A percentile compares a stretch with the other conserved stretches of the same genome.
phyloP scores from a whole-genome alignment of 2,888 invertebrate species.

The Teinopalpus imperialis region DNA sequence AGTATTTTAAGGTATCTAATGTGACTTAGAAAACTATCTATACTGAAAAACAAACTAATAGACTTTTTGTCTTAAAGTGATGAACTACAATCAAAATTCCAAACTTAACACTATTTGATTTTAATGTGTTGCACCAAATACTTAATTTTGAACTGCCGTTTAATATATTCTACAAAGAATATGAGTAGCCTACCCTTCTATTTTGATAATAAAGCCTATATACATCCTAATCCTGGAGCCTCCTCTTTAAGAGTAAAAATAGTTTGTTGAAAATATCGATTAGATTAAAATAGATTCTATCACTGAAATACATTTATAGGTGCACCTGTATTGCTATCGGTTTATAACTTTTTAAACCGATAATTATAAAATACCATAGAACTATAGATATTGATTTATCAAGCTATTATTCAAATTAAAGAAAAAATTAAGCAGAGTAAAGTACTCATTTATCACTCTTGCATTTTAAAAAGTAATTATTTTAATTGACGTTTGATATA shows the following conservation, averaged over 20 bases:
- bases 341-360: slow-evolving; percentile 7
- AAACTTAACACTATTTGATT: no score
- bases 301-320: slow-evolving; percentile 10
- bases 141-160: no score
- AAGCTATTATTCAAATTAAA: neutral
- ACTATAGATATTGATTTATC: neutral
- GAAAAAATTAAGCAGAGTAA: neutral
- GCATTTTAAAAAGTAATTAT: slow-evolving; percentile 3
- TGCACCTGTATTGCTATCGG: slow-evolving; percentile 7
- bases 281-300: no score
- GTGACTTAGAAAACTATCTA: neutral
- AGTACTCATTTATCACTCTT: slow-evolving; percentile 1
- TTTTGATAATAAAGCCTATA: no score
- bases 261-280: slow-evolving; percentile 1
- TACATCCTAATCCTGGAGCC: neutral
- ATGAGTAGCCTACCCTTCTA: no score
- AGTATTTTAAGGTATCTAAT: slow-evolving; percentile 10
- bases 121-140: no score
- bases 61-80: no score
- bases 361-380: neutral
- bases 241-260: neutral
- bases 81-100: no score
- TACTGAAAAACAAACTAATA: neutral
- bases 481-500: slow-evolving; percentile 15
- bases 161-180: neutral